Conservation (phyloP, 1,140 invertebrate species). For the Himalopsyche phryganea region DNA sequence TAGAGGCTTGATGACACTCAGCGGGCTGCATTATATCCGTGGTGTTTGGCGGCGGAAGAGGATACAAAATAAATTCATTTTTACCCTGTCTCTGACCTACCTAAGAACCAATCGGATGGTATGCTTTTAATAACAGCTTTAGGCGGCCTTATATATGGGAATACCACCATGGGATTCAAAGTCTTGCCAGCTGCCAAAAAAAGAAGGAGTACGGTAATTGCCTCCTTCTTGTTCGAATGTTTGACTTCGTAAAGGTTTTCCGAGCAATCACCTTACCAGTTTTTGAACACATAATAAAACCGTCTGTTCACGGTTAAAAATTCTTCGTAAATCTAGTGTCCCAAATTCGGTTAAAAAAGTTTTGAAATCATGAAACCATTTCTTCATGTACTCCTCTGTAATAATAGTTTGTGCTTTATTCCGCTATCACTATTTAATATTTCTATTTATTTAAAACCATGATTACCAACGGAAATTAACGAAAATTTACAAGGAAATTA, state of each 20-base stretch:
- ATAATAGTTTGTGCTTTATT: too few relatives aligned
- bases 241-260: conserved; percentile 39
- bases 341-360: conserved; percentile 13
- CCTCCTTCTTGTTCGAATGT: conserved; percentile 38
- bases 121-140: conserved; percentile 29
- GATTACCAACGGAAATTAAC: too few relatives aligned
- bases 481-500: too few relatives aligned
- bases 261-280: conserved; percentile 37
- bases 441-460: too few relatives aligned
- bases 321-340: conserved; percentile 29
- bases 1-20: too few relatives aligned
- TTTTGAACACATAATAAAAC: conserved; percentile 36
- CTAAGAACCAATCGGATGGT: conserved; percentile 27
- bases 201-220: conserved; percentile 38
- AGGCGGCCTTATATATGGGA: conserved; percentile 32
- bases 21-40: too few relatives aligned
- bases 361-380: too few relatives aligned
- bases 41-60: too few relatives aligned
- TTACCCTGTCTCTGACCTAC: too few relatives aligned
- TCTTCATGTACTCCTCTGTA: too few relatives aligned
- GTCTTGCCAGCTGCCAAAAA: conserved; percentile 33
- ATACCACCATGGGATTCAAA: conserved; percentile 27
- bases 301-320: conserved; percentile 39
- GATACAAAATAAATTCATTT: too few relatives aligned
- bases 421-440: too few relatives aligned